These are phyloP conservation scores for Drosophila lacteicornis DNA, from an alignment of 1,140 invertebrate species.

Conservation along the genomic window DNA sequence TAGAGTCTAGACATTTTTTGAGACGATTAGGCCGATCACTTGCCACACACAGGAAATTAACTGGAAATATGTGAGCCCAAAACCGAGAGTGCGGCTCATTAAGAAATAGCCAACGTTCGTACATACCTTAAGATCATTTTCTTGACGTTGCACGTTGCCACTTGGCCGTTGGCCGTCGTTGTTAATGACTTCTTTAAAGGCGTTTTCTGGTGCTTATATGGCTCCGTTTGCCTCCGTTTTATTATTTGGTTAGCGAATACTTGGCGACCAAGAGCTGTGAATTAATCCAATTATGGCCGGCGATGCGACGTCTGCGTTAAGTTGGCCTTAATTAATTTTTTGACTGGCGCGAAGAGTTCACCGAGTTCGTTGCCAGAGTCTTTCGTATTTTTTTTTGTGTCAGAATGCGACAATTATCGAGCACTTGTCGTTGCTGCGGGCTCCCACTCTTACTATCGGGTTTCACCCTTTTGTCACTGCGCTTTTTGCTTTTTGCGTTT, in stretches of 20 bases:
- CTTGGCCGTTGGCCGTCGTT: conserved; percentile 61
- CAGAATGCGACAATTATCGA: conserved; percentile 26
- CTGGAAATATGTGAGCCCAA: conserved; percentile 57
- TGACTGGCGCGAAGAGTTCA: conserved; percentile 22
- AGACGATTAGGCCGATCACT: conserved; percentile 25
- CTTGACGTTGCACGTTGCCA: conserved; percentile 72
- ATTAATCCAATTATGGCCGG: conserved; percentile 69
- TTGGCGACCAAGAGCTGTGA: conserved; percentile 45
- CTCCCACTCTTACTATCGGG: conserved; percentile 19
- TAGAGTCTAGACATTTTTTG: conserved; percentile 26
- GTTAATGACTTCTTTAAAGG: conserved; percentile 75
- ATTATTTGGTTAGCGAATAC: conserved; percentile 37
- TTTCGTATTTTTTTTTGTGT: conserved; percentile 31
- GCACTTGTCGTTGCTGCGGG: conserved; percentile 37
- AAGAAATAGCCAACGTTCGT: conserved; percentile 58
- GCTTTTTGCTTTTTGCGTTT: conserved; percentile 23
- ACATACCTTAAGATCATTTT: conserved; percentile 82
- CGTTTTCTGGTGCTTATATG: conserved; percentile 31
- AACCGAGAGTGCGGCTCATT: conserved; percentile 56
- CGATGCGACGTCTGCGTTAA: conserved; percentile 51
- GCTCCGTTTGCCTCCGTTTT: conserved; percentile 12
- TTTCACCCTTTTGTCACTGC: conserved; percentile 50
- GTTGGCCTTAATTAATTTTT: conserved; percentile 66
- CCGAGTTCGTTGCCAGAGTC: conserved; percentile 59
- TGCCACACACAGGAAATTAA: conserved; percentile 61